Evolutionary conservation across 2,888 invertebrate species (phyloP).

Genomic region (Phyllotreta cruciferae): DNA sequence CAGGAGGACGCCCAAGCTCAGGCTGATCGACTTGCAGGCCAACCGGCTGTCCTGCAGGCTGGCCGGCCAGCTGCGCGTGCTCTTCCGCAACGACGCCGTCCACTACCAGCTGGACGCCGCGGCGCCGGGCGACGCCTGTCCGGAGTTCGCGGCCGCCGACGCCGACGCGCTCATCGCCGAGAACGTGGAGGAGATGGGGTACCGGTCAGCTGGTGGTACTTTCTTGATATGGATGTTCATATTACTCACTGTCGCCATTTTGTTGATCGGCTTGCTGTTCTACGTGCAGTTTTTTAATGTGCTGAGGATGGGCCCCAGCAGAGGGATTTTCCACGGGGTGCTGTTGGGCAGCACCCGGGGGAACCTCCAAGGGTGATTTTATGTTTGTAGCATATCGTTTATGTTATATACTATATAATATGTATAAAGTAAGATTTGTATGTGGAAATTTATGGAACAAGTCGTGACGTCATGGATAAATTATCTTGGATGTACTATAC

Average conservation of each 20-base stretch:
- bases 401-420: too few relatives aligned
- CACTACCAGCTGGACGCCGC: slow-evolving; percentile 31
- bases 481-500: too few relatives aligned
- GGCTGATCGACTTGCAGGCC: slow-evolving; percentile 46
- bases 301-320: slow-evolving; percentile 17
- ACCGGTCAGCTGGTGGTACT: slow-evolving; percentile 18
- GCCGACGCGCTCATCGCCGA: slow-evolving; percentile 22
- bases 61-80: slow-evolving; percentile 49
- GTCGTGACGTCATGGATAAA: too few relatives aligned
- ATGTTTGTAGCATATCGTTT: too few relatives aligned
- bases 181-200: slow-evolving; percentile 14
- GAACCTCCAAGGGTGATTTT: too few relatives aligned
- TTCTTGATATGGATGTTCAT: slow-evolving; percentile 41
- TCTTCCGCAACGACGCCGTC: slow-evolving; percentile 48
- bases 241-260: slow-evolving; percentile 43
- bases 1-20: slow-evolving; percentile 48
- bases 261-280: slow-evolving; percentile 47
- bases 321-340: too few relatives aligned
- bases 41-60: slow-evolving; percentile 52
- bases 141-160: slow-evolving; percentile 13
- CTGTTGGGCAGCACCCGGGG: too few relatives aligned
- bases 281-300: slow-evolving; percentile 49
- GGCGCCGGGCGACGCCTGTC: slow-evolving; percentile 17
- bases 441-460: too few relatives aligned
- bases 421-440: too few relatives aligned